Conservation (phyloP, 1,140 invertebrate genomes). For the Triops cancriformis region DNA sequence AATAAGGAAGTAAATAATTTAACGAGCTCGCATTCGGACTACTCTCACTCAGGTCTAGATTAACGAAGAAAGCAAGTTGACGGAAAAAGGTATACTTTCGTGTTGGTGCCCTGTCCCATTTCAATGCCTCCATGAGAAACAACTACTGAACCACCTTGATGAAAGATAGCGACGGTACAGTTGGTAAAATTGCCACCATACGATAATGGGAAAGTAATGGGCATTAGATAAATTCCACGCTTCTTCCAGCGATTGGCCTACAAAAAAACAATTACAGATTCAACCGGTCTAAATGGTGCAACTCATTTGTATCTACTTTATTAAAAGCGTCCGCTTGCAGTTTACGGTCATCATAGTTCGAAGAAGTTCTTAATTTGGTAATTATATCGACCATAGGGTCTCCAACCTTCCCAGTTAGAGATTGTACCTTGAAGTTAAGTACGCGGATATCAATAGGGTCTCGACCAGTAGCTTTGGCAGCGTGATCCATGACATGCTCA, state of each 20-base stretch:
- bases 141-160: constrained; percentile 63
- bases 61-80: constrained; percentile 4
- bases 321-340: constrained; percentile 27
- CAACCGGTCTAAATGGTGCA: neutral
- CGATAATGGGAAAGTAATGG: constrained; percentile 55
- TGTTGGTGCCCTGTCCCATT: constrained; percentile 76
- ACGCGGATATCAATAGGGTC: constrained; percentile 53
- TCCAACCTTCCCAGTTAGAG: constrained; percentile 32
- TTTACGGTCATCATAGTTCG: constrained; percentile 31
- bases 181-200: constrained; percentile 43
- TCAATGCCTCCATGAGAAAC: constrained; percentile 70
- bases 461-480: constrained; percentile 52
- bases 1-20: no score
- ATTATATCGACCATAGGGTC: constrained; percentile 24
- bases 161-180: constrained; percentile 59
- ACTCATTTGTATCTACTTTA: neutral
- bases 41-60: no score
- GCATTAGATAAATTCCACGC: constrained; percentile 54
- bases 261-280: constrained; percentile 26
- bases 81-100: constrained; percentile 45
- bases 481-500: constrained; percentile 74
- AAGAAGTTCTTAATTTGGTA: constrained; percentile 24
- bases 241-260: constrained; percentile 68
- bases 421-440: constrained; percentile 34
- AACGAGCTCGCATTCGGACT: no score